phyloP scores from a whole-genome alignment of 2,888 invertebrate species.

The Drosophila mimica region DNA sequence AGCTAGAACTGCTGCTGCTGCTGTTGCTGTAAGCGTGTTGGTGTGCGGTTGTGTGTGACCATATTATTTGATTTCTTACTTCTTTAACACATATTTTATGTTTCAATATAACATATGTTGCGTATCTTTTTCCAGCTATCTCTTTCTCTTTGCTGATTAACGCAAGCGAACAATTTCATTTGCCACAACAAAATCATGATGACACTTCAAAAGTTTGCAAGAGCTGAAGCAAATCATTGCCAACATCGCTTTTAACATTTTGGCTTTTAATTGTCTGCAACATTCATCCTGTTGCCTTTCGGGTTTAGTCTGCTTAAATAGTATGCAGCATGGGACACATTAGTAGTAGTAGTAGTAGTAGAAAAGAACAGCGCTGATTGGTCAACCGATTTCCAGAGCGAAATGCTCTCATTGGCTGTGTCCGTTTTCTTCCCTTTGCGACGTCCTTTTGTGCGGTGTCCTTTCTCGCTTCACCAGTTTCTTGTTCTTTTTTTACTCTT shows the following conservation, averaged over 20 bases:
- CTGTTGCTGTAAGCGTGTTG: slow-evolving; percentile 11
- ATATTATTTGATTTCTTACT: slow-evolving; percentile 42
- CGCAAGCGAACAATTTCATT: not conserved
- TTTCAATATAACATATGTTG: slow-evolving; percentile 7
- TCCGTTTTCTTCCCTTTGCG: slow-evolving; percentile 18
- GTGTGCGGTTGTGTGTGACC: not conserved
- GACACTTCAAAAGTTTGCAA: slow-evolving; percentile 2
- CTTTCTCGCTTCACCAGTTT: slow-evolving; percentile 30
- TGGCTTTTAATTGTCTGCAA: slow-evolving; percentile 40
- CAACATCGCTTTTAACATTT: slow-evolving; percentile 6
- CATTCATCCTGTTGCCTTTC: slow-evolving; percentile 56
- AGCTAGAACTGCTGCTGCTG: slow-evolving; percentile 30
- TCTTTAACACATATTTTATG: slow-evolving; percentile 44
- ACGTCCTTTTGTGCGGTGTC: slow-evolving; percentile 22
- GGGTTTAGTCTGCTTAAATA: not conserved
- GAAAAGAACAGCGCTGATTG: slow-evolving; percentile 45
- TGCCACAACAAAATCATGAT: slow-evolving; percentile 20
- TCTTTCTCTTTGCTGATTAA: not conserved
- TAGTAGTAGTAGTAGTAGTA: not conserved
- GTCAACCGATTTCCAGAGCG: slow-evolving; percentile 33
- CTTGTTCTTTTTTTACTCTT: slow-evolving; percentile 3
- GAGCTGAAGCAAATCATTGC: slow-evolving; percentile 8
- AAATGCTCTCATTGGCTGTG: slow-evolving; percentile 54
- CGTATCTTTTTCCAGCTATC: slow-evolving; percentile 14
- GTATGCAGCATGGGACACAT: not conserved